Evolutionary conservation across 1,140 invertebrate species (phyloP).

Genomic region (Drosophila nannoptera): DNA sequence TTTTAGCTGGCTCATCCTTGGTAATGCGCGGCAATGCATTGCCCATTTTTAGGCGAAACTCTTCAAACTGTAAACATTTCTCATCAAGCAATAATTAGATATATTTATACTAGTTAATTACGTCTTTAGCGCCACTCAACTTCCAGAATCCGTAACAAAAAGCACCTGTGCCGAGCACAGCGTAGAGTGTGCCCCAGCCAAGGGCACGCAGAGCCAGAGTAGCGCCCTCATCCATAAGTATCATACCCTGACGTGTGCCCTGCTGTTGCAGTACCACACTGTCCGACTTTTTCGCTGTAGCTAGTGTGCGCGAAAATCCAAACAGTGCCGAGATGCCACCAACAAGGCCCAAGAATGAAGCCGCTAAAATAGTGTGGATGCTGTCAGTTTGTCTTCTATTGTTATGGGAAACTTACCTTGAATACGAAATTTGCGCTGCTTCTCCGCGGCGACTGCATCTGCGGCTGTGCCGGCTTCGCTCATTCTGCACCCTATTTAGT

Average conservation of each 20-base stretch:
- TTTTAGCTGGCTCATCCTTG: slow-evolving; percentile 88
- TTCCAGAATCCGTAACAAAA: slow-evolving; percentile 94
- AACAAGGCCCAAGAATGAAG: slow-evolving; percentile 87
- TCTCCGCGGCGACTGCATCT: slow-evolving; percentile 57
- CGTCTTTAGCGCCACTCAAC: slow-evolving; percentile 89
- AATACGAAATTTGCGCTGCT: slow-evolving; percentile 63
- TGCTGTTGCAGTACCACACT: slow-evolving; percentile 92
- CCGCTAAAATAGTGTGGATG: slow-evolving; percentile 80
- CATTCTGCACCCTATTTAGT: slow-evolving; percentile 31
- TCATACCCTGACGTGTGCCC: slow-evolving; percentile 83
- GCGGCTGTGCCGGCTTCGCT: slow-evolving; percentile 44
- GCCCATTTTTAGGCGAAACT: slow-evolving; percentile 87
- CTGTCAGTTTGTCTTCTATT: neutral
- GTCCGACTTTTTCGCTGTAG: slow-evolving; percentile 87
- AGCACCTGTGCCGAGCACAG: slow-evolving; percentile 88
- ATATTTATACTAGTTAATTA: slow-evolving; percentile 66
- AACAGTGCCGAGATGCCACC: slow-evolving; percentile 88
- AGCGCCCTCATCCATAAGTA: slow-evolving; percentile 87
- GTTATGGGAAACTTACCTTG: slow-evolving; percentile 43
- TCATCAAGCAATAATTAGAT: neutral
- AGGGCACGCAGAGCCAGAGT: slow-evolving; percentile 90
- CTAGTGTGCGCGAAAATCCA: slow-evolving; percentile 89
- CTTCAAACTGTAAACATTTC: slow-evolving; percentile 81
- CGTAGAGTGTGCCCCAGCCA: slow-evolving; percentile 92
- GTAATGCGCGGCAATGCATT: slow-evolving; percentile 86